These are phyloP conservation scores for Rhagophthalmus giganteus DNA, from an alignment of 2,888 invertebrate species.

Conservation along the genomic window DNA sequence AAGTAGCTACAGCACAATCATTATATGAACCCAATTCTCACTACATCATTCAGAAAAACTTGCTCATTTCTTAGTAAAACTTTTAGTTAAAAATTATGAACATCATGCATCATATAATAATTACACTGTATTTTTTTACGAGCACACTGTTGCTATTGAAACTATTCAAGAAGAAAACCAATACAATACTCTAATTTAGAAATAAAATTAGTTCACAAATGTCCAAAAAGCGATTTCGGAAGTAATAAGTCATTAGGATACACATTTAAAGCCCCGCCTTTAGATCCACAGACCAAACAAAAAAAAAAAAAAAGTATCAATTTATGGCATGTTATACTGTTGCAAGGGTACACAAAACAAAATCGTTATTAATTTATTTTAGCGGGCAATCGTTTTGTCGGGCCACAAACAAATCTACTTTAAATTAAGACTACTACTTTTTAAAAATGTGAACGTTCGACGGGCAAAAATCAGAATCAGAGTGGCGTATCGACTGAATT, in stretches of 20 bases:
- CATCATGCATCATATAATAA: constrained; percentile 50
- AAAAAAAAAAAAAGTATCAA: constrained; percentile 27
- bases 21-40: constrained; percentile 46
- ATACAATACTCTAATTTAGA: constrained; percentile 28
- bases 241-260: constrained; percentile 23
- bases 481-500: no score
- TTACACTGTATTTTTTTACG: constrained; percentile 45
- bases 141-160: constrained; percentile 32
- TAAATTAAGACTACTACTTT: not conserved
- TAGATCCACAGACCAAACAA: constrained; percentile 31
- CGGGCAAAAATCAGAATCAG: no score
- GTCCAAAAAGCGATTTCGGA: constrained; percentile 27
- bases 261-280: constrained; percentile 28
- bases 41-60: constrained; percentile 46
- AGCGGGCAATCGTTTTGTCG: constrained; percentile 14
- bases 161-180: constrained; percentile 30
- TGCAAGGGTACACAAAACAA: constrained; percentile 6
- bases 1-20: constrained; percentile 53
- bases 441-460: no score
- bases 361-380: constrained; percentile 2
- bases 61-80: constrained; percentile 26
- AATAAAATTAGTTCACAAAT: constrained; percentile 30
- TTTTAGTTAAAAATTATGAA: constrained; percentile 31
- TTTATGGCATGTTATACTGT: constrained; percentile 24
- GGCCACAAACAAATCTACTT: constrained; percentile 16